phyloP scores from a whole-genome alignment of 2,888 invertebrate species.

The Steromphala cineraria region DNA sequence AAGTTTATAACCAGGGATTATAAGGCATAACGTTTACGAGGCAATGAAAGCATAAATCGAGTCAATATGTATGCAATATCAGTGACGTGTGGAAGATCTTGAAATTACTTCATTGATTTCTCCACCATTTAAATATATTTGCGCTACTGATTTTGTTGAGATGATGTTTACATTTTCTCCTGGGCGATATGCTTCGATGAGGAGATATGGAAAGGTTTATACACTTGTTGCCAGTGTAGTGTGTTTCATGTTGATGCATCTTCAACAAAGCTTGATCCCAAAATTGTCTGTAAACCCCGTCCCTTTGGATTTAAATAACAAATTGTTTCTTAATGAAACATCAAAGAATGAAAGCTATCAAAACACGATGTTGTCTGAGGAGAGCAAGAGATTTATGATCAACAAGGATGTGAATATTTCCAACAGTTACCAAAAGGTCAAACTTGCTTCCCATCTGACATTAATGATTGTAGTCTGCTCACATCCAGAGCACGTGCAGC shows the following conservation, averaged over 20 bases:
- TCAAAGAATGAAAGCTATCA: too few relatives aligned
- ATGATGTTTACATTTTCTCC: neutral
- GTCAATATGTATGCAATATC: too few relatives aligned
- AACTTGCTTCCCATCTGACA: neutral
- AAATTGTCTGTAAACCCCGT: neutral
- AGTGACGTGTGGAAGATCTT: neutral
- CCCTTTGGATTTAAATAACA: neutral
- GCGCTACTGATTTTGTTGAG: neutral
- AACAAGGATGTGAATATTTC: too few relatives aligned
- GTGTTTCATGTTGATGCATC: neutral
- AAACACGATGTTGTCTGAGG: too few relatives aligned
- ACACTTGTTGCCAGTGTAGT: neutral
- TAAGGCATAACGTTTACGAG: too few relatives aligned
- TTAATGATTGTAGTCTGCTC: slow-evolving; percentile 41
- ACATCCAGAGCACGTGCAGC: slow-evolving; percentile 36
- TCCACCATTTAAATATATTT: too few relatives aligned
- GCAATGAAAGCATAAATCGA: too few relatives aligned
- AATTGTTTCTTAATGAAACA: neutral
- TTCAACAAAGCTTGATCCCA: neutral
- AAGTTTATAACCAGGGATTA: too few relatives aligned
- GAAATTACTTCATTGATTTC: neutral
- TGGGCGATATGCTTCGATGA: neutral
- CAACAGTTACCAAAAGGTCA: too few relatives aligned
- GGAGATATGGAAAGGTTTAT: neutral
- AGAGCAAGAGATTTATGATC: too few relatives aligned